Percentiles rank a stretch among this genome's conserved stretches.
These are phyloP conservation scores for Drosophila biarmipes DNA, from an alignment of 1,140 invertebrate species.

Conservation along the genomic window DNA sequence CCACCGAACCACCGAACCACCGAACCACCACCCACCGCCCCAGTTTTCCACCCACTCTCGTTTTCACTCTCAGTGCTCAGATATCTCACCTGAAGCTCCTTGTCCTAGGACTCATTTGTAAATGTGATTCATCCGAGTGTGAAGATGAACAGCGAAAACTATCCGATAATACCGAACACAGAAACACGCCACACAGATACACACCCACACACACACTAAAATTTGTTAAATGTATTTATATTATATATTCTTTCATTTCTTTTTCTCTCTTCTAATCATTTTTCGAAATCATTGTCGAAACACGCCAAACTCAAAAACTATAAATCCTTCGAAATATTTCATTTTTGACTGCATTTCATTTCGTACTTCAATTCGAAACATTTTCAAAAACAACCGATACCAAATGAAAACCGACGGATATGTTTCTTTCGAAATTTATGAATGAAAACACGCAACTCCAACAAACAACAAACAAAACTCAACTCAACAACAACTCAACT, in stretches of 20 bases:
- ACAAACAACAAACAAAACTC: constrained; percentile 56
- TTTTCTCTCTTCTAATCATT: constrained; percentile 84
- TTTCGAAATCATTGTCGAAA: constrained; percentile 81
- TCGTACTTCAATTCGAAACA: constrained; percentile 72
- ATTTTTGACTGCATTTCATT: constrained; percentile 79
- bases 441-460: constrained; percentile 47
- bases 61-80: constrained; percentile 37
- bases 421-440: constrained; percentile 44
- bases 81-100: constrained; percentile 23
- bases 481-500: constrained; percentile 67
- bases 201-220: constrained; percentile 65
- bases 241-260: constrained; percentile 84
- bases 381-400: constrained; percentile 42
- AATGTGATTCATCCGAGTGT: constrained; percentile 43
- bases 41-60: constrained; percentile 29
- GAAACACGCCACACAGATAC: constrained; percentile 27
- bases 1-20: constrained; percentile 18
- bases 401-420: constrained; percentile 43
- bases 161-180: constrained; percentile 49
- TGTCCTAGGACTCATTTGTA: constrained; percentile 41
- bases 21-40: constrained; percentile 11
- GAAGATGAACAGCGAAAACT: constrained; percentile 45
- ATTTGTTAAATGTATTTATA: constrained; percentile 84
- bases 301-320: constrained; percentile 63
- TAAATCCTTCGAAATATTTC: constrained; percentile 61